These are phyloP conservation scores for Neodontobutis hainanensis DNA, from an alignment of 2,113 vertebrate genomes.

Conservation along the genomic window DNA sequence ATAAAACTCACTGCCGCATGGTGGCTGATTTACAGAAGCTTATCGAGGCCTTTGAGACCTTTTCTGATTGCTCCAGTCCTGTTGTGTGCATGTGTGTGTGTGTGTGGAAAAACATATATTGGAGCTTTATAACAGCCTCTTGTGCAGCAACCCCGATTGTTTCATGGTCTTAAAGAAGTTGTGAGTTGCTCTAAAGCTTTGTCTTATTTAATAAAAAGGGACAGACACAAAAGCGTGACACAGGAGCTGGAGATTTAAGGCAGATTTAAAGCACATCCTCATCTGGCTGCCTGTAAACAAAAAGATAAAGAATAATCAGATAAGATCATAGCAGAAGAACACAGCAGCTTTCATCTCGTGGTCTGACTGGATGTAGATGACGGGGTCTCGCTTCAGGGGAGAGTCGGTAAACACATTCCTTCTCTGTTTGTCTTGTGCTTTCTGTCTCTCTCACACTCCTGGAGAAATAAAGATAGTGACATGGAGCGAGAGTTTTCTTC, in stretches of 20 bases:
- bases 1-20: slow-evolving; percentile 64
- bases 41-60: slow-evolving; percentile 64
- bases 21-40: slow-evolving; percentile 76
- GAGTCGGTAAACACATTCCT: slow-evolving; percentile 27
- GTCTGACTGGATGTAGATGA: slow-evolving; percentile 47
- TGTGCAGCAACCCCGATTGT: slow-evolving; percentile 38
- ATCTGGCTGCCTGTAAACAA: slow-evolving; percentile 63
- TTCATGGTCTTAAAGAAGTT: slow-evolving; percentile 51
- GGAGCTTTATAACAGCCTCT: slow-evolving; percentile 23
- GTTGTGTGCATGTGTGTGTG: slow-evolving; percentile 19
- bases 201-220: slow-evolving; percentile 49
- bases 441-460: slow-evolving; percentile 3
- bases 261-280: slow-evolving; percentile 60
- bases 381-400: slow-evolving; percentile 33
- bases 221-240: slow-evolving; percentile 17
- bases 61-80: slow-evolving; percentile 56
- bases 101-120: slow-evolving; percentile 21
- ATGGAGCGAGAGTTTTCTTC: background rate
- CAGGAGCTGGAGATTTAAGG: slow-evolving; percentile 42
- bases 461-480: slow-evolving; percentile 6
- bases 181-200: slow-evolving; percentile 40
- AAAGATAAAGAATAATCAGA: slow-evolving; percentile 67
- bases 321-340: slow-evolving; percentile 58
- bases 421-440: slow-evolving; percentile 20
- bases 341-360: slow-evolving; percentile 58